Conservation (phyloP, 2,797 vertebrate genomes). For the Sciaenops ocellatus region DNA sequence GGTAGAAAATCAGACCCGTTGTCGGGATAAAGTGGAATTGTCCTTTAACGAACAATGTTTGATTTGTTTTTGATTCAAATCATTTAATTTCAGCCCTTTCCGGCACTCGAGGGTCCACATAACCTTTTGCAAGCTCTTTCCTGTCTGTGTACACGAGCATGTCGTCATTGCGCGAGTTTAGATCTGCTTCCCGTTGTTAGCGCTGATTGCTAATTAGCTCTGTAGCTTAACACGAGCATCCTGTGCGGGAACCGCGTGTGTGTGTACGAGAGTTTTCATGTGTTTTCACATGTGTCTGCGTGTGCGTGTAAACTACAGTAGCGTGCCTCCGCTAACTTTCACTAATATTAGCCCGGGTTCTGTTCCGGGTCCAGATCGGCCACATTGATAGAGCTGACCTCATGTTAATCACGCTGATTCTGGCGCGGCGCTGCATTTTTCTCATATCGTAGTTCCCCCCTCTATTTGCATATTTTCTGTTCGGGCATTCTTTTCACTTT, state of each 20-base stretch:
- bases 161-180: conserved; percentile 8
- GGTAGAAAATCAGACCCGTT: background rate
- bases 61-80: background rate
- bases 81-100: background rate
- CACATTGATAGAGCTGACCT: conserved; percentile 68
- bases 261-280: conserved; percentile 8
- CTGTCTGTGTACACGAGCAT: background rate
- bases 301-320: conserved; percentile 59
- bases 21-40: background rate
- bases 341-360: conserved; percentile 51
- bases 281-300: conserved; percentile 36
- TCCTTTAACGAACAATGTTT: background rate
- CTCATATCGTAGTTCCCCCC: conserved; percentile 47
- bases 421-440: conserved; percentile 49
- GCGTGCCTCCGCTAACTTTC: conserved; percentile 57
- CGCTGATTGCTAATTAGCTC: conserved; percentile 71
- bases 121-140: conserved; percentile 11
- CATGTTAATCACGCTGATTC: conserved; percentile 73
- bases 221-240: conserved; percentile 44
- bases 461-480: conserved; percentile 54
- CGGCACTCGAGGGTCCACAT: background rate
- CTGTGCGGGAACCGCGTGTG: conserved; percentile 22
- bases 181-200: conserved; percentile 46
- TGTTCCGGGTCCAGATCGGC: conserved; percentile 65
- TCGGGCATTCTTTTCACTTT: conserved; percentile 11